Evolutionary conservation across 2,113 vertebrate genomes (phyloP).

Genomic region (Oncorhynchus tshawytscha): DNA sequence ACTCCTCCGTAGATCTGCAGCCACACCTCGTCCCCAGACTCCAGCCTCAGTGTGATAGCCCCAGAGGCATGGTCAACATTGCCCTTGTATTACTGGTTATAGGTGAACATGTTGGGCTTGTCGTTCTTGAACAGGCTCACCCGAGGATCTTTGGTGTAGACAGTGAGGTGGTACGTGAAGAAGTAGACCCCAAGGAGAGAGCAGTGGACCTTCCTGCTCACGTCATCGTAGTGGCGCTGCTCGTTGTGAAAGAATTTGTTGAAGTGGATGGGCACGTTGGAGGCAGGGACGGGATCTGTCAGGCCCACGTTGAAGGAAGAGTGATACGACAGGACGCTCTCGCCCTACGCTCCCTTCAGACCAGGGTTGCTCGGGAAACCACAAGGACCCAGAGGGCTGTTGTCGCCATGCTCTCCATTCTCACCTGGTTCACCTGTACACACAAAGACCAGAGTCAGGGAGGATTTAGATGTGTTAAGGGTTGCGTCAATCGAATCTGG

Average conservation of each 20-base stretch:
- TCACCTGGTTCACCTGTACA: slow-evolving; percentile 70
- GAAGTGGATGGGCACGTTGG: slow-evolving; percentile 81
- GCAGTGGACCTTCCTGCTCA: slow-evolving; percentile 80
- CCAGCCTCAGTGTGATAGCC: slow-evolving; percentile 74
- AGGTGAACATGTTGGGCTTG: slow-evolving; percentile 79
- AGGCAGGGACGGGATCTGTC: slow-evolving; percentile 39
- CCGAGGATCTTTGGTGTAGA: slow-evolving; percentile 76
- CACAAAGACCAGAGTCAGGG: background rate
- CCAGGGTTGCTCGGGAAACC: slow-evolving; percentile 62
- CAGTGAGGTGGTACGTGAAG: slow-evolving; percentile 82
- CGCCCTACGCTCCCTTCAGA: slow-evolving; percentile 73
- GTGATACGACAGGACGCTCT: slow-evolving; percentile 63
- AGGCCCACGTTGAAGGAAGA: slow-evolving; percentile 84
- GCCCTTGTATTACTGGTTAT: slow-evolving; percentile 76
- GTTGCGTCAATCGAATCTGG: too few relatives aligned
- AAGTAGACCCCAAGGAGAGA: slow-evolving; percentile 71
- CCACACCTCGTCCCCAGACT: slow-evolving; percentile 78
- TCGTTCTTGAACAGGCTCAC: slow-evolving; percentile 81
- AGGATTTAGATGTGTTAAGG: too few relatives aligned
- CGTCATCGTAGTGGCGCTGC: slow-evolving; percentile 76
- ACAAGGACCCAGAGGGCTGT: slow-evolving; percentile 62
- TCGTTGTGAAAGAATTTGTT: slow-evolving; percentile 84
- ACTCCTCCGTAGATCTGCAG: slow-evolving; percentile 77
- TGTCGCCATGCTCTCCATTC: slow-evolving; percentile 24
- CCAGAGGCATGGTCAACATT: slow-evolving; percentile 81